Evolutionary conservation across 2,797 vertebrate genomes (phyloP).

Genomic region (Acestrorhynchus altus): DNA sequence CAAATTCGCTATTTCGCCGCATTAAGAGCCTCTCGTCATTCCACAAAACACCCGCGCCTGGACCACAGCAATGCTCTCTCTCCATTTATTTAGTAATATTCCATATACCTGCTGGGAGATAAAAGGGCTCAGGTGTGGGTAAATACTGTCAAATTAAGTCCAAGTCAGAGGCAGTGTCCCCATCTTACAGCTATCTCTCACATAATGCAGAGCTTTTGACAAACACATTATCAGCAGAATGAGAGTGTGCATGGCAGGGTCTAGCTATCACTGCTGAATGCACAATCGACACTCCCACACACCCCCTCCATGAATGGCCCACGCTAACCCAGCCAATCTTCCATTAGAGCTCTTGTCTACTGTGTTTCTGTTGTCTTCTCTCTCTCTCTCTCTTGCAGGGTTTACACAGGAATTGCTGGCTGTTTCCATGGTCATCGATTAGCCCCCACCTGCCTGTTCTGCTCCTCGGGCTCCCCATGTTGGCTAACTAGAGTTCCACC

Average conservation of each 20-base stretch:
- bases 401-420: conserved; percentile 70
- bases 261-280: conserved; percentile 72
- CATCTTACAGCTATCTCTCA: conserved; percentile 38
- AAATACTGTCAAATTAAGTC: conserved; percentile 74
- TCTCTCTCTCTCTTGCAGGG: conserved; percentile 52
- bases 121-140: conserved; percentile 64
- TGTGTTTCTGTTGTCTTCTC: conserved; percentile 51
- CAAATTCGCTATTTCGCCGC: conserved; percentile 71
- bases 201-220: conserved; percentile 60
- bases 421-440: conserved; percentile 71
- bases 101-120: conserved; percentile 69
- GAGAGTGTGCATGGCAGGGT: conserved; percentile 66
- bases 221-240: conserved; percentile 77
- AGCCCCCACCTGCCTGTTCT: conserved; percentile 53
- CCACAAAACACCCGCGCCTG: conserved; percentile 63
- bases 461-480: conserved; percentile 53
- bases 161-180: conserved; percentile 41
- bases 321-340: background rate
- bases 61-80: conserved; percentile 65
- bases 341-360: conserved; percentile 12
- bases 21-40: conserved; percentile 68
- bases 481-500: conserved; percentile 29
- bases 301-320: background rate
- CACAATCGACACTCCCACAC: conserved; percentile 71
- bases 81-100: conserved; percentile 74